These are phyloP conservation scores for Pipa parva DNA, from an alignment of 2,113 vertebrate genomes.

Conservation along the genomic window DNA sequence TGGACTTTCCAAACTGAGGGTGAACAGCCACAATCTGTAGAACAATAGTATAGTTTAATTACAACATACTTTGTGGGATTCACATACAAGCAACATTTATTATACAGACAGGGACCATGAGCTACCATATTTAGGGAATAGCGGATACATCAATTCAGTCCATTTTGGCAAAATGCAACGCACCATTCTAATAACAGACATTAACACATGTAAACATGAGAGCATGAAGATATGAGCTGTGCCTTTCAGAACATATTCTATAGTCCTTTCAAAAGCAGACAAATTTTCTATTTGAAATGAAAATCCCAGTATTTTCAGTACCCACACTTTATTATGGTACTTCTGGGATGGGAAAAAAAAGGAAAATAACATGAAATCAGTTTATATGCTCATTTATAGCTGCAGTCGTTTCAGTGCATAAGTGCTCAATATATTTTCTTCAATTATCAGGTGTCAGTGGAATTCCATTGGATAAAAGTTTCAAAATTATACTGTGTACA, in stretches of 20 bases:
- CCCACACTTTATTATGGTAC: conserved; percentile 1
- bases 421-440: background rate
- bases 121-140: background rate
- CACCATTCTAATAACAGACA: background rate
- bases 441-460: background rate
- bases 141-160: too few species aligned
- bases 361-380: conserved; percentile 6
- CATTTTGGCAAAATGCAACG: background rate
- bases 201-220: background rate
- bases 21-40: conserved; percentile 80
- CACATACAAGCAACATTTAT: background rate
- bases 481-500: too few species aligned
- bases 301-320: conserved; percentile 1
- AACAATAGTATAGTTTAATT: background rate
- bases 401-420: background rate
- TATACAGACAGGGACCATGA: background rate
- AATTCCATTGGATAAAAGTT: too few species aligned
- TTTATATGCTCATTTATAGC: conserved; percentile 2
- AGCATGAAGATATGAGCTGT: background rate
- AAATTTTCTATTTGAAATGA: conserved; percentile 1
- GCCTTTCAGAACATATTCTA: background rate
- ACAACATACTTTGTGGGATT: background rate
- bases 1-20: conserved; percentile 87
- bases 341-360: background rate
- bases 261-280: background rate